These are phyloP conservation scores for Desmodus rotundus DNA, from an alignment of 2,113 vertebrate genomes.

Conservation along the genomic window DNA sequence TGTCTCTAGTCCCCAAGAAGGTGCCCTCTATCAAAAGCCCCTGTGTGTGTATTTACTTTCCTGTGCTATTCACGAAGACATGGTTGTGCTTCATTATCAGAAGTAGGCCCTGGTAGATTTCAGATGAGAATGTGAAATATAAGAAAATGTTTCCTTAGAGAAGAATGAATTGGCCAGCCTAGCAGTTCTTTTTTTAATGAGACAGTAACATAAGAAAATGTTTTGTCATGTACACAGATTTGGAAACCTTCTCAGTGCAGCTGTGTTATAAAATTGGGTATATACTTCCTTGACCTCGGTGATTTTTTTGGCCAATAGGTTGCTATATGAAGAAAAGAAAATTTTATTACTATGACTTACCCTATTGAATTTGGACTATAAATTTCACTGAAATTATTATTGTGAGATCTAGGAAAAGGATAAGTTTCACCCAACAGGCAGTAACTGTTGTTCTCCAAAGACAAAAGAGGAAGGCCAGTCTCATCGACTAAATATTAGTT, in stretches of 20 bases:
- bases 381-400: conserved; percentile 37
- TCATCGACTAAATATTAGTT: conserved; percentile 47
- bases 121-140: conserved; percentile 51
- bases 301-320: neutral
- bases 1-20: neutral
- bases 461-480: neutral
- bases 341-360: conserved; percentile 20
- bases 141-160: conserved; percentile 45
- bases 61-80: neutral
- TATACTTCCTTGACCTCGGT: conserved; percentile 67
- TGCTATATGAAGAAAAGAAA: conserved; percentile 38
- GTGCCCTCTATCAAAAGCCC: neutral
- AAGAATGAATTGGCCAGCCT: conserved; percentile 27
- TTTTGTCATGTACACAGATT: conserved; percentile 59
- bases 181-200: conserved; percentile 54
- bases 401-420: neutral
- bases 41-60: neutral
- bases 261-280: conserved; percentile 74
- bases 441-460: conserved; percentile 30
- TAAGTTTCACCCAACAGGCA: neutral
- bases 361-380: conserved; percentile 26
- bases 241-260: conserved; percentile 71
- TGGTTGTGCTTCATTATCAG: neutral
- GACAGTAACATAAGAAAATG: conserved; percentile 55
- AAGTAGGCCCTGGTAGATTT: conserved; percentile 37